phyloP scores from a whole-genome alignment of 1,140 invertebrate genomes.

The Rhopalosiphum maidis region DNA sequence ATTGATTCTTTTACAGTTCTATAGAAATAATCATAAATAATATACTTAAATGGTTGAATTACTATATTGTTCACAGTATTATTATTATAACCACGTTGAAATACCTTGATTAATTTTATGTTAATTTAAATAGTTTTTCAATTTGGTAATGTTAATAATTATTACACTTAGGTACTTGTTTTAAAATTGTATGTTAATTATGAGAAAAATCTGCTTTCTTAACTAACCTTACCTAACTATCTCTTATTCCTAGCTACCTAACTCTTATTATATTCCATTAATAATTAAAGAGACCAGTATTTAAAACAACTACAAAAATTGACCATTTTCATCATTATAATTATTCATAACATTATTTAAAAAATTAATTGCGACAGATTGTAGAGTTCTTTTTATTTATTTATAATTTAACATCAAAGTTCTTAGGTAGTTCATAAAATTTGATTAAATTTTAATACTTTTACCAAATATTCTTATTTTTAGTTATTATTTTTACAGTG shows the following conservation, averaged over 20 bases:
- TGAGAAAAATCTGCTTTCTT: background rate
- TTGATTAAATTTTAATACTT: background rate
- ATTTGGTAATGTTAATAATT: background rate
- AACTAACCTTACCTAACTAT: background rate
- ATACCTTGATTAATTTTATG: background rate
- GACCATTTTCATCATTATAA: background rate
- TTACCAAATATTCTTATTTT: conserved; percentile 15
- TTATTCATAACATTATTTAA: background rate
- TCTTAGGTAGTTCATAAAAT: background rate
- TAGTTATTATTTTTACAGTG: conserved; percentile 1
- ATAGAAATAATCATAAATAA: background rate
- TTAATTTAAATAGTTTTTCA: background rate
- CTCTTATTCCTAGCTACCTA: background rate
- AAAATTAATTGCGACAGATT: background rate
- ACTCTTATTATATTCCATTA: background rate
- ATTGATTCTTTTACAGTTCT: background rate
- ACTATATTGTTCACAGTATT: background rate
- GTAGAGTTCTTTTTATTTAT: conserved; percentile 18
- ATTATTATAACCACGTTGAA: background rate
- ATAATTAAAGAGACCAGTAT: background rate
- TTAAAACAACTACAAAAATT: background rate
- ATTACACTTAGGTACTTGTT: background rate
- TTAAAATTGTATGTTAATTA: background rate
- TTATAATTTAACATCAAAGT: background rate
- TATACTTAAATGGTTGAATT: background rate